Conservation (phyloP, 2,797 vertebrate species). For the Aulostomus chinensis region DNA sequence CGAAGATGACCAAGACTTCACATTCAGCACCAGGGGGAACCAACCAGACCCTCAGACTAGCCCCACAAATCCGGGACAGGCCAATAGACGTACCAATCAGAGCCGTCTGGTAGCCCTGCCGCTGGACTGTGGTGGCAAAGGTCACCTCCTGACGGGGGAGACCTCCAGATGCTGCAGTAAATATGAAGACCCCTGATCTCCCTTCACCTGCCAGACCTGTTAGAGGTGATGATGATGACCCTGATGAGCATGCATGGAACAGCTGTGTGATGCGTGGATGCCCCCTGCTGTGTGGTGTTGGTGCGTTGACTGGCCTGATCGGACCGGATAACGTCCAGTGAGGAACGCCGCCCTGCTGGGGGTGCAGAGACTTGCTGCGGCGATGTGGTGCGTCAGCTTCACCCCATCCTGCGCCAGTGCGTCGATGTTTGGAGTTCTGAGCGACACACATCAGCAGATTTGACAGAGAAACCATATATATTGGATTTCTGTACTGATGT, state of each 20-base stretch:
- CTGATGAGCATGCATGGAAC: too few relatives aligned
- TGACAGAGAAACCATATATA: too few relatives aligned
- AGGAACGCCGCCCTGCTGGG: conserved; percentile 91
- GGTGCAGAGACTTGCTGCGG: conserved; percentile 84
- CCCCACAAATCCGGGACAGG: too few relatives aligned
- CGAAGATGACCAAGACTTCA: neutral
- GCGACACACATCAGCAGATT: conserved; percentile 25
- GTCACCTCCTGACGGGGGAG: conserved; percentile 86
- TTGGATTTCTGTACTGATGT: too few relatives aligned
- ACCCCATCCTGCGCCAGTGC: conserved; percentile 83
- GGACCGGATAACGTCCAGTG: conserved; percentile 87
- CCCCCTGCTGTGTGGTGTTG: too few relatives aligned
- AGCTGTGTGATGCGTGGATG: too few relatives aligned
- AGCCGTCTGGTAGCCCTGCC: conserved; percentile 85
- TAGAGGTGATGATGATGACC: too few relatives aligned
- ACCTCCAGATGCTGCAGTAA: conserved; percentile 88
- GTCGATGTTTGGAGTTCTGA: conserved; percentile 90
- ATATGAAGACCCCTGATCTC: conserved; percentile 78
- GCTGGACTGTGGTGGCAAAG: conserved; percentile 82
- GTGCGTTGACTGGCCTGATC: too few relatives aligned
- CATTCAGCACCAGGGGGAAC: too few relatives aligned
- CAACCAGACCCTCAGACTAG: too few relatives aligned
- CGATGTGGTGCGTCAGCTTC: conserved; percentile 86
- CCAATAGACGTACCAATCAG: conserved; percentile 85
- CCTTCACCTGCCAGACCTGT: too few relatives aligned